Percentiles rank a stretch among this genome's conserved stretches.
phyloP scores from a whole-genome alignment of 2,113 vertebrate species.

The Pampusana beccarii region DNA sequence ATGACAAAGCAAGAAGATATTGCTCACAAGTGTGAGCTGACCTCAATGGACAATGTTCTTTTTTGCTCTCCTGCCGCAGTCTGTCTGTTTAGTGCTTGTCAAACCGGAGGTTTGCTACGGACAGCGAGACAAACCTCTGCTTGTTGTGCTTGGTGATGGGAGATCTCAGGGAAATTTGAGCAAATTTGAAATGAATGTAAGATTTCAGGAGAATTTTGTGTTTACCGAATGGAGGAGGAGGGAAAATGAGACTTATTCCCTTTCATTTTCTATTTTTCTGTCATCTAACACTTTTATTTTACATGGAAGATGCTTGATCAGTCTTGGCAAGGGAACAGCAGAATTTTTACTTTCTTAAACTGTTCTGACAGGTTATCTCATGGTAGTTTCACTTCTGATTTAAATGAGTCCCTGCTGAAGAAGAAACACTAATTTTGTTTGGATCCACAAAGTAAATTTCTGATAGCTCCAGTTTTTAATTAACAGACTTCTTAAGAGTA shows the following conservation, averaged over 20 bases:
- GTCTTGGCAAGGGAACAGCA: neutral
- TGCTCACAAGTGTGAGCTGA: neutral
- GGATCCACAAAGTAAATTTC: neutral
- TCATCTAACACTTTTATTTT: neutral
- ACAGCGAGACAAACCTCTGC: neutral
- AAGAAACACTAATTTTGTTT: neutral
- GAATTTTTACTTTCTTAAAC: neutral
- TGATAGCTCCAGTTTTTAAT: neutral
- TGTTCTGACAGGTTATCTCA: neutral
- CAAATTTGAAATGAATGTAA: neutral
- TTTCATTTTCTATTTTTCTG: neutral
- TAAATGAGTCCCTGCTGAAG: neutral
- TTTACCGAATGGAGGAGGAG: neutral
- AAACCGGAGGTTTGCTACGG: neutral
- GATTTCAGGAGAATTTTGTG: neutral
- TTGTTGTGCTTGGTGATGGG: neutral
- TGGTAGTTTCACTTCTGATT: neutral
- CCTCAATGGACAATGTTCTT: neutral
- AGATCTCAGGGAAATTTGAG: neutral
- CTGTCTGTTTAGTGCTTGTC: neutral
- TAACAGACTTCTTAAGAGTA: neutral
- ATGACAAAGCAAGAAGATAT: neutral
- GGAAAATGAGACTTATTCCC: neutral
- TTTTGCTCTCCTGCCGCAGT: neutral
- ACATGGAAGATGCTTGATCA: neutral